Base-by-base conservation (phyloP, 2,888 invertebrate genomes). In the Strigamia crassipes region DNA sequence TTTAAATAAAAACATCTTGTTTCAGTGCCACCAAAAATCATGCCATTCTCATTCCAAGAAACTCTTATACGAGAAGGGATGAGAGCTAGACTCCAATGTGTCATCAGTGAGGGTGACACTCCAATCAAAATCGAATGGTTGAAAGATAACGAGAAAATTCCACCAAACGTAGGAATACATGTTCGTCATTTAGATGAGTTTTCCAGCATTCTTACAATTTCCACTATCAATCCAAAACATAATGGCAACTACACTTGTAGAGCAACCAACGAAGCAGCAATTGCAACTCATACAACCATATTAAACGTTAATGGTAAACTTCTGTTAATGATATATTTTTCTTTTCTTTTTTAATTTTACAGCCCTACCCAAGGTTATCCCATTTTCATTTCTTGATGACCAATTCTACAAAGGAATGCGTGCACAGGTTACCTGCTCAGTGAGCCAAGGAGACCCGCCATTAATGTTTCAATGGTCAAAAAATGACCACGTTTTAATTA, bases 1-100 rank as follows among this genome's bases (percentile, higher is more conserved):
- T 66, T 51, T 27, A 23, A 27, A 5, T 66, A 1, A 66, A 23
- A 27, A 66, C 15, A 6, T 51, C 8, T 51, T 78, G 15, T 78
- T 93, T 93, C 92, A 81, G 81, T 66, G 91, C 93, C 93, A 90
- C 93, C 93, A 90, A 92, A 92, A 90, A 93, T 94, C 91, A 93
- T 93, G 91, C 93, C 93, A 90, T 93, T 94, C 91, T 91, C 91
- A 90, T 93, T 93, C 90, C 92, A 93, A 92, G 93, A 93, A 90
- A 93, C 92, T 89, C 91, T 93, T 88, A 27, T 80, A 27, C 92
- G 92, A 88, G 93, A 93, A 90, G 93, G 93, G 89, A 93, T 93
- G 92, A 91, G 93, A 88, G 93, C 93, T 86, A 92, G 93, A 89
- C 92, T 93, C 88, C 92, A 93, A 88, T 94, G 93, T 90, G 93